phyloP scores from a whole-genome alignment of 92 coral and sea anemone species.

The Chrysogorgia sp. region DNA sequence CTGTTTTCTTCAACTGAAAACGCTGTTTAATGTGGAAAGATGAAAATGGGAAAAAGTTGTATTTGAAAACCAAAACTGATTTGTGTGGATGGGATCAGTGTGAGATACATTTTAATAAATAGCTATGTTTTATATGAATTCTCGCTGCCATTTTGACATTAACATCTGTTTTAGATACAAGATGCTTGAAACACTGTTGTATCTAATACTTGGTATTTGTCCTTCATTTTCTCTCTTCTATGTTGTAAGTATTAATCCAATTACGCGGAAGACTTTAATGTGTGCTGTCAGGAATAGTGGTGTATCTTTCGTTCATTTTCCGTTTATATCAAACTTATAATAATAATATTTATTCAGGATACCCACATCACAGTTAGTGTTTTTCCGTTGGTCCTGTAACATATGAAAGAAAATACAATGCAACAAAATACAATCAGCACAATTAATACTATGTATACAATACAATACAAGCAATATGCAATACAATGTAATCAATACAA shows the following conservation, averaged over 20 bases:
- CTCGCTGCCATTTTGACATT: not conserved
- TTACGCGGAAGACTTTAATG: not conserved
- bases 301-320: not conserved
- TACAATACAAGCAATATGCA: no score
- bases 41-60: no score
- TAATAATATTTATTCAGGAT: no score
- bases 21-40: not conserved
- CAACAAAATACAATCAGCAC: no score
- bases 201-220: conserved; percentile 83
- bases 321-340: no score
- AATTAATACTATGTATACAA: no score
- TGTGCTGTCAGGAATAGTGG: no score
- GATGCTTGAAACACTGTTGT: conserved; percentile 76
- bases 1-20: not conserved
- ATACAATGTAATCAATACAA: no score
- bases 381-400: no score
- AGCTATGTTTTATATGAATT: not conserved
- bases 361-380: no score
- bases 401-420: no score
- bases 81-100: not conserved
- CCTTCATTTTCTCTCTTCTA: conserved; percentile 86
- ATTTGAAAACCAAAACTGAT: no score
- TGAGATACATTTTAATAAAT: not conserved
- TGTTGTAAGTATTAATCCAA: conserved; percentile 64
- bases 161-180: conserved; percentile 80